phyloP scores from a whole-genome alignment of 1,140 invertebrate species.

The Drosophila fuyamai region DNA sequence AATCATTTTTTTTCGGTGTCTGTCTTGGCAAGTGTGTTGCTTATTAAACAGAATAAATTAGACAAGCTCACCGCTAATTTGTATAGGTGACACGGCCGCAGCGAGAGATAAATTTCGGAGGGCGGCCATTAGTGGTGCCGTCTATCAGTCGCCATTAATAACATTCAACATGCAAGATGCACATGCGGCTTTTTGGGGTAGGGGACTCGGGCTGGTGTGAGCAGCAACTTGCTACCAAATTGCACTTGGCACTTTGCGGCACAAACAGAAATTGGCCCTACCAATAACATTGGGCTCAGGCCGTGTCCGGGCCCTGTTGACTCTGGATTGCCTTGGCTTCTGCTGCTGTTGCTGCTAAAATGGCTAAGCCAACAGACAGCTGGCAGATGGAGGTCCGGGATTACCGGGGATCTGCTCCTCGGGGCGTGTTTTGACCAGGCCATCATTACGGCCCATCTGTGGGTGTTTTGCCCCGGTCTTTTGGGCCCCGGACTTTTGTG shows the following conservation, averaged over 20 bases:
- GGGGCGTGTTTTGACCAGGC: conserved; percentile 44
- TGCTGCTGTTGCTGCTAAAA: conserved; percentile 33
- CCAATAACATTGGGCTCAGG: conserved; percentile 28
- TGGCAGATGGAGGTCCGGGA: conserved; percentile 36
- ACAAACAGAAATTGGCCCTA: conserved; percentile 50
- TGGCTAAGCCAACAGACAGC: conserved; percentile 55
- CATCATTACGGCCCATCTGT: conserved; percentile 43
- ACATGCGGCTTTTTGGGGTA: conserved; percentile 33
- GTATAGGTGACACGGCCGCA: conserved; percentile 34
- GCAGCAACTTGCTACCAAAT: conserved; percentile 28
- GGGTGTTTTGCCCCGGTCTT: conserved; percentile 3
- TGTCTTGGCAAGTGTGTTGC: background rate
- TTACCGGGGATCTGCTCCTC: conserved; percentile 39
- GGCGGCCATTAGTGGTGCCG: conserved; percentile 36
- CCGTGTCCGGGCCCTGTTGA: conserved; percentile 23
- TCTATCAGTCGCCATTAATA: conserved; percentile 72
- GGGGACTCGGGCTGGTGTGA: background rate
- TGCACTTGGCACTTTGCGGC: conserved; percentile 62
- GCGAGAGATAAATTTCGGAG: conserved; percentile 51
- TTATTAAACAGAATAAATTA: conserved; percentile 53
- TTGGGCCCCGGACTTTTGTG: background rate
- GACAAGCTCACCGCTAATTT: conserved; percentile 48
- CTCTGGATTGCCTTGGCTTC: conserved; percentile 41
- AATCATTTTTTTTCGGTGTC: too few species aligned
- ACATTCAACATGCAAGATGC: conserved; percentile 63